Base-by-base conservation (phyloP, 1,140 invertebrate genomes). In the Trinorchestia longiramus region DNA sequence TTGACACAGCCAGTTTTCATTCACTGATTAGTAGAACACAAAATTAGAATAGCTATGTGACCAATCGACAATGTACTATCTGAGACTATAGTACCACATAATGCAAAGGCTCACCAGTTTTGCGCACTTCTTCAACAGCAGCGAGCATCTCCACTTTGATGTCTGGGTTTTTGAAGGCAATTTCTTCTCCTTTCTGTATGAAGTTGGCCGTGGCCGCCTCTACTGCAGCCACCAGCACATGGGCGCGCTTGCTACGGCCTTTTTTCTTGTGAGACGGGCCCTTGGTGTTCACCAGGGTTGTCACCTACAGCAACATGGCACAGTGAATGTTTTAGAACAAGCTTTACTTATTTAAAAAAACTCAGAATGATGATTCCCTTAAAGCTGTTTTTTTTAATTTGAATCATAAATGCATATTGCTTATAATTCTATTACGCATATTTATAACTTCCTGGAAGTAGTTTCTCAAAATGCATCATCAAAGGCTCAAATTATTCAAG, bases 121-220 rank as follows among this genome's bases (percentile, higher is more conserved):
- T 99, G 96, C 98, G 98, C 0, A 99, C 99, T 98, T 99, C 99
- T 97, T 99, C 99, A 15, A 99, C 99, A 95, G 99, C 99, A 8
- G 98, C 98, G n/a, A 99, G 97, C 99, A 99, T 99, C 98, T 99
- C 99, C 97, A 98, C 98, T 53, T 99, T 99, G 95, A 99, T 99
- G 97, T 99, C 99, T 0, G 99, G 99, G 97, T 99, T 99, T 97
- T 99, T 99, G 97, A 99, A 98, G 0, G 99, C 99, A 97, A 99
- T 99, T 97, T 99, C 98, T 98, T 99, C 99, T 87, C 99, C 99
- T 97, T 98, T 98, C 97, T 99, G 98, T 95, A 99, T 99, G 97
- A 99, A 99, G 97, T 99, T 99, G 97, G 99, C 98, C 0, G 99
- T 99, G 0, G 99, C 99, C 97, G 99, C 99, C 97, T 99, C 99